Conservation (phyloP, 37 sponge, comb jelly and placozoan genomes). For the Halichondria panicea region DNA sequence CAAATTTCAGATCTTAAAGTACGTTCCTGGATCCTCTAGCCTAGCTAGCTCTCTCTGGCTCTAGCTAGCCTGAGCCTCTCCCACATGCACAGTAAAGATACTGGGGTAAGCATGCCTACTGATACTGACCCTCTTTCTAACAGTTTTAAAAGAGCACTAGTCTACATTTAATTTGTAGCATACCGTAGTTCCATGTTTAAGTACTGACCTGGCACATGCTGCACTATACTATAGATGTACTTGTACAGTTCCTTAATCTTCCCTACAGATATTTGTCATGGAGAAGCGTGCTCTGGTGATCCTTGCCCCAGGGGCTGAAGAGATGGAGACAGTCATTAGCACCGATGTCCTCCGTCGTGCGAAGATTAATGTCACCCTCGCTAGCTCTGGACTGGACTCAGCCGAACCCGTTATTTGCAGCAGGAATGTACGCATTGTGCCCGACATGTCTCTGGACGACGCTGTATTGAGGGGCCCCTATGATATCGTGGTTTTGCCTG, state of each 20-base stretch:
- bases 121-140: no score
- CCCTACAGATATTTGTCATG: slow-evolving; percentile 3
- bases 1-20: no score
- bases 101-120: no score
- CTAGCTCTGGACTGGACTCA: slow-evolving; percentile 67
- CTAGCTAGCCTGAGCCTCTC: background rate
- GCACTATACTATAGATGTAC: no score
- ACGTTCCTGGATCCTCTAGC: no score
- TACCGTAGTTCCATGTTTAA: background rate
- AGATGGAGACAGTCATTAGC: slow-evolving; percentile 85
- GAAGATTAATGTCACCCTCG: slow-evolving; percentile 72
- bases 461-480: slow-evolving; percentile 61
- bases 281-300: slow-evolving; percentile 79
- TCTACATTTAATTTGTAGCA: no score
- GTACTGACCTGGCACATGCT: no score
- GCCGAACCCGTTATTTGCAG: slow-evolving; percentile 70
- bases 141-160: no score
- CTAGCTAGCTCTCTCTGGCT: background rate
- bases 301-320: slow-evolving; percentile 89
- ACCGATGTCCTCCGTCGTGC: slow-evolving; percentile 83
- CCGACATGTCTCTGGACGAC: slow-evolving; percentile 68
- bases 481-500: slow-evolving; percentile 75
- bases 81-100: no score
- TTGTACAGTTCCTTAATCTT: background rate
- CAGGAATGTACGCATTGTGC: slow-evolving; percentile 60